Evolutionary conservation across 2,888 invertebrate species (phyloP), one percentile per base, ranked within the genome.

Genomic region (Drosophila monieri): DNA sequence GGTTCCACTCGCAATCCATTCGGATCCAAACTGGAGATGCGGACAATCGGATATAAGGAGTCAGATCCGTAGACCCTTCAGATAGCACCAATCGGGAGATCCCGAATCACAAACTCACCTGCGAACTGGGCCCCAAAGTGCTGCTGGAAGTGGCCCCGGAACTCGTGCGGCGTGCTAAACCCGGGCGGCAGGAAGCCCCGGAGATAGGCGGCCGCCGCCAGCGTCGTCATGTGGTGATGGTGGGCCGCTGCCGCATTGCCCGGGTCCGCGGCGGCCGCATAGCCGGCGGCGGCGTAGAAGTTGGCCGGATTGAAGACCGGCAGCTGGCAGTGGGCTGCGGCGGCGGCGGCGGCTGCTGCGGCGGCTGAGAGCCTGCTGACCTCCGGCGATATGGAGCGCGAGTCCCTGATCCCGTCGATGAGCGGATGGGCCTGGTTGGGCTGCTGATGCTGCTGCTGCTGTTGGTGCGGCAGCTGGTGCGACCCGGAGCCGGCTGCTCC

Each of bases 291-390:
- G 6, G 91, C 91, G 77, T 91, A 91, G 66, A 91, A 91, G 66
- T 90, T 90, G 43, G 91, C 91, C 61, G 91, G 91, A 89, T 91
- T 91, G 75, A 91, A 91, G 5, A 91, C 91, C 21, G 91, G 91
- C 77, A 91, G 75, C 70, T 91, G 91, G 67, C 91, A 91, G 80
- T 90, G 90, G 73, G 90, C 91, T 54, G 90, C 90, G 1, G 90
- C 90, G 2, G 91, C 91, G 14, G 91, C 90, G 0, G 90, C 91
- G 1, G 90, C 91, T 10, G 91, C 91, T 8, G 90, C 84, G 10
- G 88, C 88, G 8, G 89, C 87, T 9, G 89, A 88, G 3, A 88
- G 52, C n/a, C 89, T 79, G 6, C 80, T 81, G 15, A 90, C 90
- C 74, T 91, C 91, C 14, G 91, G 91, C 48, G 91, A 90, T 44